phyloP scores from a whole-genome alignment of 2,797 vertebrate genomes.

The Erethizon dorsatum region DNA sequence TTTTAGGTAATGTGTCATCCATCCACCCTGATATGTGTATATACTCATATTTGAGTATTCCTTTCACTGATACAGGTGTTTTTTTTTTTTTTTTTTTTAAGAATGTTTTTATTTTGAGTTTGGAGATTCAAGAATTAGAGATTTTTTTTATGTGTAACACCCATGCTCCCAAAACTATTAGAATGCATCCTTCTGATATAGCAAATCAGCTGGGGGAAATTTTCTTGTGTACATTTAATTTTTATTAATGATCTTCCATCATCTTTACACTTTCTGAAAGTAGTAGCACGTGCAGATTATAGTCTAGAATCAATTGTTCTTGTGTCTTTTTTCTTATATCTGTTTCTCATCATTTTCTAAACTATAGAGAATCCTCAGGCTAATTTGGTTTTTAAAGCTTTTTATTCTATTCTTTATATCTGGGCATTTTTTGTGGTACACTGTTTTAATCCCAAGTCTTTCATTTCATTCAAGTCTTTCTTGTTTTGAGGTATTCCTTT shows the following conservation, averaged over 20 bases:
- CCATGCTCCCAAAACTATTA: not conserved
- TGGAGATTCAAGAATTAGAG: not conserved
- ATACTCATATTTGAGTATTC: not conserved
- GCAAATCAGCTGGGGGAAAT: slow-evolving; percentile 4
- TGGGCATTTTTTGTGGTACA: not conserved
- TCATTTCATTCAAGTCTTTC: not conserved
- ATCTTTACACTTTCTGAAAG: slow-evolving; percentile 14
- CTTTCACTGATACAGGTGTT: not conserved
- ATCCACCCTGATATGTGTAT: not conserved
- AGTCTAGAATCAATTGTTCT: slow-evolving; percentile 40
- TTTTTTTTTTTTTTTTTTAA: not conserved
- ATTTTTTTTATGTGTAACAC: not conserved
- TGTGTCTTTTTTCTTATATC: not conserved
- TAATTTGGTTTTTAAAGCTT: slow-evolving; percentile 25
- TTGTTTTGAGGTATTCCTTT: slow-evolving; percentile 20
- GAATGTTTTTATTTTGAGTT: slow-evolving; percentile 42
- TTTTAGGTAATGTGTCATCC: not conserved
- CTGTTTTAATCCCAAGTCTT: not conserved
- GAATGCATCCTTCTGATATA: not conserved
- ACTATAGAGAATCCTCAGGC: not conserved
- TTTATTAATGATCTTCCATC: not conserved
- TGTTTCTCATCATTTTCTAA: slow-evolving; percentile 44
- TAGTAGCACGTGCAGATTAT: not conserved
- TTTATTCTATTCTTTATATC: not conserved
- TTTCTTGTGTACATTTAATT: not conserved